Percentiles rank a stretch among this genome's conserved stretches.
These are phyloP conservation scores for Hyperoplus lanceolatus DNA, from an alignment of 2,797 vertebrate genomes.

Conservation along the genomic window DNA sequence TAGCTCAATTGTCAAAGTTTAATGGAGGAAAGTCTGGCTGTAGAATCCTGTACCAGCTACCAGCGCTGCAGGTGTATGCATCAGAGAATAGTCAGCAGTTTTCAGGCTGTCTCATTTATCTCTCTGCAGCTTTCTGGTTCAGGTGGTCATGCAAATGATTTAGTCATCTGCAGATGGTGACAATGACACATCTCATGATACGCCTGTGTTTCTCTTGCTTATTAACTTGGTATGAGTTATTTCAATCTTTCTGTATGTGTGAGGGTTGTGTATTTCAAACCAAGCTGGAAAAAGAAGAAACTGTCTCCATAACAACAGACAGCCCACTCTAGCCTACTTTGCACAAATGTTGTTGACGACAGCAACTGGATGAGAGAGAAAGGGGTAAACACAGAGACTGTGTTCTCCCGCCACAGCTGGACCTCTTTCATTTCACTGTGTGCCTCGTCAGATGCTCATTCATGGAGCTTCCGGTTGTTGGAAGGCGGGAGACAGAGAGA, in stretches of 20 bases:
- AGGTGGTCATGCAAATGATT: conserved; percentile 14
- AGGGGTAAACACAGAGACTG: conserved; percentile 24
- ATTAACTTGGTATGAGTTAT: neutral
- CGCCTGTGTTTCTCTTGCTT: conserved; percentile 15
- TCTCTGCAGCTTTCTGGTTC: conserved; percentile 7
- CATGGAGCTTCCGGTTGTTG: conserved; percentile 79
- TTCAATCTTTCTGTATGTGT: conserved; percentile 19
- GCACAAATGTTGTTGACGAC: conserved; percentile 67
- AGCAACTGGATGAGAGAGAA: conserved; percentile 49
- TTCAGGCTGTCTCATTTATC: neutral
- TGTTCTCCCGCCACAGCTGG: conserved; percentile 73
- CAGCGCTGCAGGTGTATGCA: conserved; percentile 11
- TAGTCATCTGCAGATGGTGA: conserved; percentile 20
- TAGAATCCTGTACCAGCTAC: neutral
- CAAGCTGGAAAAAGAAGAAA: conserved; percentile 63
- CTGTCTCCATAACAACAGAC: conserved; percentile 75
- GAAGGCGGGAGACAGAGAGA: conserved; percentile 37
- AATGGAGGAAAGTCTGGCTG: neutral
- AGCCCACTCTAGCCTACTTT: conserved; percentile 53
- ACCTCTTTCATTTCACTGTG: conserved; percentile 62
- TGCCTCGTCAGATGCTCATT: conserved; percentile 76
- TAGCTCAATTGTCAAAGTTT: neutral
- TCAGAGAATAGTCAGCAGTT: neutral
- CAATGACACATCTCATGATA: conserved; percentile 19
- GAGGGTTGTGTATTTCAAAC: conserved; percentile 59